phyloP scores from a whole-genome alignment of 2,113 vertebrate genomes.

The Elanus axillaris region DNA sequence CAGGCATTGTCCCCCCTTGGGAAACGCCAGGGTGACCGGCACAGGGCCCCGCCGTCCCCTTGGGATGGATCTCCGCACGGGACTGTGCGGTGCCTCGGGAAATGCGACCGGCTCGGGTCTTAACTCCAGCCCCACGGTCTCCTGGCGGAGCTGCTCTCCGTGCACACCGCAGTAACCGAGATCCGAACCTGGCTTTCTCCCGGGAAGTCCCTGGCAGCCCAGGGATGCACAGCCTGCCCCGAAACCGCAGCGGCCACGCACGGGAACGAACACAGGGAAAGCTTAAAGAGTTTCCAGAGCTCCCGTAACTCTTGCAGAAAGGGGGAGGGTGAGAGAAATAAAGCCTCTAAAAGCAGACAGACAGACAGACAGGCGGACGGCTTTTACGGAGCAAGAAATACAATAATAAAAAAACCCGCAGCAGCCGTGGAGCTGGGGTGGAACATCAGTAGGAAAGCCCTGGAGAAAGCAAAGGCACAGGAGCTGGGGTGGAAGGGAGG shows the following conservation, averaged over 20 bases:
- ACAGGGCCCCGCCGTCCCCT: background rate
- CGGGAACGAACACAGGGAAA: background rate
- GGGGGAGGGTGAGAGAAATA: background rate
- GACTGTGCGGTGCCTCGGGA: fast-evolving
- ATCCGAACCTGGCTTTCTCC: background rate
- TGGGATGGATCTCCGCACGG: background rate
- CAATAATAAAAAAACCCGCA: background rate
- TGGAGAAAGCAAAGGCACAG: background rate
- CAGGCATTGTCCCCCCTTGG: fast-evolving
- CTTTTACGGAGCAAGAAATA: slow-evolving; percentile 38
- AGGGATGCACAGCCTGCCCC: background rate
- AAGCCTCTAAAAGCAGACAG: background rate
- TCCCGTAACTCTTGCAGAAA: background rate
- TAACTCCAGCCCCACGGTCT: fast-evolving
- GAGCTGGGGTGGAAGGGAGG: too few relatives aligned
- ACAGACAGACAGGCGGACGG: slow-evolving; percentile 15
- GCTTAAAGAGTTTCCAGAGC: background rate
- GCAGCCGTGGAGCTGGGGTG: background rate
- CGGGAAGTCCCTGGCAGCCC: background rate
- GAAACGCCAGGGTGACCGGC: fast-evolving
- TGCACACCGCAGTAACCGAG: fast-evolving
- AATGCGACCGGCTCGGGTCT: fast-evolving
- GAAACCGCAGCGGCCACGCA: background rate
- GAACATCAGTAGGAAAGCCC: background rate
- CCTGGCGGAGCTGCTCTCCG: background rate